Evolutionary conservation across 2,113 vertebrate genomes (phyloP), one percentile per base, ranked within the genome.

Genomic region (Sinocyclocheilus maitianheensis): DNA sequence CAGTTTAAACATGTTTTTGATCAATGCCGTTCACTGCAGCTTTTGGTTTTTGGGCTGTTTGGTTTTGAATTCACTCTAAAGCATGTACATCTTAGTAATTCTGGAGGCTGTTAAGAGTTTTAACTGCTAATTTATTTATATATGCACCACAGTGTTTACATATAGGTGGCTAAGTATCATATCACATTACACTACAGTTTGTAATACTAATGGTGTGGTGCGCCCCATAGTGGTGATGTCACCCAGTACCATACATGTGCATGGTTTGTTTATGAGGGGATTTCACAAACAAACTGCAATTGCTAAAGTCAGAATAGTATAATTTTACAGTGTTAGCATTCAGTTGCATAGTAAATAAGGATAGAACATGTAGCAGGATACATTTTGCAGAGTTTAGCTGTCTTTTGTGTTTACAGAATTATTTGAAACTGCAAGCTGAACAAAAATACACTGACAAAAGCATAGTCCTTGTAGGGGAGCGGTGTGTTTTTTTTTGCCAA

Each of bases 51-150:
- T 63, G 9, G 3, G 34, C 13, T 60, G 74, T 62, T n/a, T 62
- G 34, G 16, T 20, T 60, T 58, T 60, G 8, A 71, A 1, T 63
- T 81, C 1, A 46, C 40, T 65, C 58, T 62, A 5, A 5, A 43
- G 55, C 77, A 53, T 71, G 81, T 48, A 48, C 24, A 51, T 82
- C 46, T 51, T 48, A 20, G 18, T 34, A 71, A 71, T 16, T 71
- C 81, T 71, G 11, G 24, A 30, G 63, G 81, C 46, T 71, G 16
- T 3, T 26, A 2, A 11, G 40, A 26, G n/a, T 53, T 82, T 71
- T 55, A 37, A 55, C 18, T 71, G 65, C 46, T 71, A 14, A 71
- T 69, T 67, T 83, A 83, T 83, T 83, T 65, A 81, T 48, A 13
- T 43, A 22, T 40, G 55, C 34, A 43, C 53, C 6, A 24, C 60